Evolutionary conservation across 2,888 invertebrate genomes (phyloP), one percentile per base, ranked within the genome.

Genomic region (Euspilapteryx auroguttella): DNA sequence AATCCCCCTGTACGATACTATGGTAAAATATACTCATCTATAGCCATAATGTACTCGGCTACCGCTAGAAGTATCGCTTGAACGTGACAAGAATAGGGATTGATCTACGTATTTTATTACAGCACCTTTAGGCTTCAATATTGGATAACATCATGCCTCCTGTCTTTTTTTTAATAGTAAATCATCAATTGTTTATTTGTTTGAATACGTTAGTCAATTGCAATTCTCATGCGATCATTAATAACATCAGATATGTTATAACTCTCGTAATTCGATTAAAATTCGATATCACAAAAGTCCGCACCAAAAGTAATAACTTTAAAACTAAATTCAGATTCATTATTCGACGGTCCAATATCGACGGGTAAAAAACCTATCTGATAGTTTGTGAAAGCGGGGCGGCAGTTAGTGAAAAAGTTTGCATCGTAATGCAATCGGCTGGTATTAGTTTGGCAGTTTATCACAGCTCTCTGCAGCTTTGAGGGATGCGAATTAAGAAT

Each of bases 331-430:
- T 52, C 43, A 47, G 56, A 57, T 58, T 61, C 55, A 68, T 66
- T 63, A 61, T 50, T 54, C 50, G 49, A 50, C 55, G 45, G 49
- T 48, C 50, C 54, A 47, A 55, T 55, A 55, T 55, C 40, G 44
- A 44, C 47, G 43, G 53, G 53, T 57, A 65, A 34, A 68, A 61
- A 55, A 55, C 48, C 39, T 10, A 10, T n/a, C 13, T 11, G 14
- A 31, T 31, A 31, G 27, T 31, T 28, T 14, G 14, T 14, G 27
- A 29, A 20, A 27, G 26, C 22, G 25, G 25, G n/a, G 30, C 25
- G 46, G 49, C 55, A 52, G 63, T 59, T 68, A 56, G 63, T 68
- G 65, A 66, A 71, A 73, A 73, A 73, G 59, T 68, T 71, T 63
- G 61, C 64, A 61, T 66, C 63, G 68, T 66, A 68, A 66, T 64